A percentile compares a stretch with the other conserved stretches of the same genome.
phyloP scores from a whole-genome alignment of 2,113 vertebrate genomes.

The Bubo blakistoni region DNA sequence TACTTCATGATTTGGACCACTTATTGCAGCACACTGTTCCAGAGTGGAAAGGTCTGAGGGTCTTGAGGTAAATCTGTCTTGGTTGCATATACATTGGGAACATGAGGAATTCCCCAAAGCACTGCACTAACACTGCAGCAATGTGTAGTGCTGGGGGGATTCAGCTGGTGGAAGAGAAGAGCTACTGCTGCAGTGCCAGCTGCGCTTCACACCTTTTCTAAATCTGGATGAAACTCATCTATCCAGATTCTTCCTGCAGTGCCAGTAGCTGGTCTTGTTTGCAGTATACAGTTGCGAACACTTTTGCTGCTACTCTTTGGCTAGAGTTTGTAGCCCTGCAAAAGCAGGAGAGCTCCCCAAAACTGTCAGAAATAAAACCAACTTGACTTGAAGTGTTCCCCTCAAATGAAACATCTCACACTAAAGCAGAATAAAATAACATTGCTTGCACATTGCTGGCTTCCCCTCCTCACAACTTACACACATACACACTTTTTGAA shows the following conservation, averaged over 20 bases:
- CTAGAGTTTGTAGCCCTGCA: background rate
- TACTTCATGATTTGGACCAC: background rate
- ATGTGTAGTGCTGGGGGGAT: background rate
- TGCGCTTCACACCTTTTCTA: background rate
- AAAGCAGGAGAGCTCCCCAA: background rate
- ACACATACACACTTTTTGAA: background rate
- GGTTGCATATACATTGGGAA: background rate
- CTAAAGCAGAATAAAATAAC: background rate
- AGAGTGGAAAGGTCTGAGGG: background rate
- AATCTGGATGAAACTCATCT: background rate
- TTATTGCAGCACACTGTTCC: background rate
- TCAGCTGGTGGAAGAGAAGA: background rate
- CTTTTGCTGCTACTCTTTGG: background rate
- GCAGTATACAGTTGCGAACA: rapidly evolving
- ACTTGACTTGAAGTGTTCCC: background rate
- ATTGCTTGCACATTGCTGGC: background rate
- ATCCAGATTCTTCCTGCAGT: background rate
- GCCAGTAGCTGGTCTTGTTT: background rate
- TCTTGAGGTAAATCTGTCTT: background rate
- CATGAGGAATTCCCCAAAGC: background rate
- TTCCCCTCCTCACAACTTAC: background rate
- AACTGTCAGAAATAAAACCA: background rate
- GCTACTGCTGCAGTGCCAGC: rapidly evolving
- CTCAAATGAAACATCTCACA: background rate
- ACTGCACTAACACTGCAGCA: background rate